Evolutionary conservation across 1,140 invertebrate species (phyloP), one percentile per base, ranked within the genome.

Genomic region (Copidosoma floridanum): DNA sequence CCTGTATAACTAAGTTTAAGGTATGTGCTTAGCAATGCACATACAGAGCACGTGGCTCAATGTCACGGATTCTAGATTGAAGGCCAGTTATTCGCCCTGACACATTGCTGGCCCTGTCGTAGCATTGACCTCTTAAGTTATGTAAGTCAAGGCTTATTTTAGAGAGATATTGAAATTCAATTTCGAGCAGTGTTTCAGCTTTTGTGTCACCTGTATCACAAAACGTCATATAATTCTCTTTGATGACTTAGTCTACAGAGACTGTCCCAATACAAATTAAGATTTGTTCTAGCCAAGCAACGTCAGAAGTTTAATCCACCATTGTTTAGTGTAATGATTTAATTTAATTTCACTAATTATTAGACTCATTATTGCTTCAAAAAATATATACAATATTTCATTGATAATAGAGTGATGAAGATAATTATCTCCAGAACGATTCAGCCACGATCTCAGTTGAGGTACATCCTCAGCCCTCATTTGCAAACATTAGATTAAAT

Each of bases 41-140:
- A 52, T 62, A 61, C 54, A 71, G 43, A 23, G 67, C 61, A 52
- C 67, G 47, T 51, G 61, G 61, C 52, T 71, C 67, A 44, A 52
- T 50, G 56, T 61, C 57, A 21, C 48, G 55, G 20, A 69, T 46
- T n/a, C n/a, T n/a, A n/a, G n/a, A n/a, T n/a, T n/a, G n/a, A n/a
- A n/a, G n/a, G n/a, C n/a, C n/a, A n/a, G 61, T 51, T 10, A 64
- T 57, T 24, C 54, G 48, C 12, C 63, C 67, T 43, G 52, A 64
- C 52, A 71, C 64, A 46, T 71, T 69, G 4, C 65, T n/a, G 1
- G 61, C 67, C 12, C 67, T 64, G 58, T 71, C 67, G 37, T 65
- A 69, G 61, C 65, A 69, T 38, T 68, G 67, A 11, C 66, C 68
- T 47, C 68, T 63, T 57, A 65, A 54, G 27, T 47, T 61, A 14